These are phyloP conservation scores for Rissa tridactyla DNA, from an alignment of 2,113 vertebrate species.

Conservation along the genomic window DNA sequence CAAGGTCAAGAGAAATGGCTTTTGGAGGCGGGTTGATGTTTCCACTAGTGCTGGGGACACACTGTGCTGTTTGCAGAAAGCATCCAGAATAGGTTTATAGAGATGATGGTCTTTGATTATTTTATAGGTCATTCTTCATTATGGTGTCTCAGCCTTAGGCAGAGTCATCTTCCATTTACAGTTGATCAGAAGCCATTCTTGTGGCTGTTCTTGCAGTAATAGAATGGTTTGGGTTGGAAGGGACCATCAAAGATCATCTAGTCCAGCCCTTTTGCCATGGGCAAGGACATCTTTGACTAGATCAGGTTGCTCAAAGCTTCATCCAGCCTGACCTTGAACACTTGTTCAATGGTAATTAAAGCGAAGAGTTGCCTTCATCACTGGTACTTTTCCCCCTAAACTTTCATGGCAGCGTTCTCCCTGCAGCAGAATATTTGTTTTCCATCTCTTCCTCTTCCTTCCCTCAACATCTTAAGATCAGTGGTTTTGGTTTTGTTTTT, in stretches of 20 bases:
- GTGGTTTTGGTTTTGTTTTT: background rate
- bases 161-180: background rate
- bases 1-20: fast-evolving
- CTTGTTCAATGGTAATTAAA: background rate
- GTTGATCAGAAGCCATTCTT: background rate
- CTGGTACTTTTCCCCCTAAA: background rate
- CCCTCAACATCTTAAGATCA: background rate
- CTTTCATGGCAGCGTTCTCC: background rate
- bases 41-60: background rate
- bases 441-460: background rate
- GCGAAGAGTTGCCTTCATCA: background rate
- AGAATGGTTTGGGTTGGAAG: background rate
- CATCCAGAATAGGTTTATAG: background rate
- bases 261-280: fast-evolving
- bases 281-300: background rate
- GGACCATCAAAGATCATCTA: background rate
- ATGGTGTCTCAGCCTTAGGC: background rate
- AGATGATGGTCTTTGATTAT: background rate
- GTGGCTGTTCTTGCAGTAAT: background rate
- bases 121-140: background rate
- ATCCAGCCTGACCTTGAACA: background rate
- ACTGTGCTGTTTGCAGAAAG: background rate
- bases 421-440: background rate
- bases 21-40: background rate
- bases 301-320: background rate